Evolutionary conservation across 2,888 invertebrate species (phyloP).

Genomic region (Cotesia congregata): DNA sequence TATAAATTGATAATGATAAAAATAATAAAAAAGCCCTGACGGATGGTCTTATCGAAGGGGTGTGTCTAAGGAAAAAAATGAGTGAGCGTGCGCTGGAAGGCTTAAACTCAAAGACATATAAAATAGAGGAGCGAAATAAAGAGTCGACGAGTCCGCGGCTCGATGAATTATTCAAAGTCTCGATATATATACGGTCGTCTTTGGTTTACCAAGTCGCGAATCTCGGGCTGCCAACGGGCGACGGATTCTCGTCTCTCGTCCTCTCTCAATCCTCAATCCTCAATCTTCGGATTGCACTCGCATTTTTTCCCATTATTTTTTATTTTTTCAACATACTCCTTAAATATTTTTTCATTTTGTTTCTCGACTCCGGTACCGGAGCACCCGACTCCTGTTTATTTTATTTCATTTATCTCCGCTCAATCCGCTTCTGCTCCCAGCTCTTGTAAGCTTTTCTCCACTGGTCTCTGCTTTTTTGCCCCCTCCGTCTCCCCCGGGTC

Average conservation of each 20-base stretch:
- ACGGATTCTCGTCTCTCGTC: conserved; percentile 31
- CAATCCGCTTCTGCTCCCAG: conserved; percentile 7
- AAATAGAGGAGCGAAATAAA: conserved; percentile 39
- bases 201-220: conserved; percentile 41
- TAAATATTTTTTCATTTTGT: conserved; percentile 11
- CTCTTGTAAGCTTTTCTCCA: conserved; percentile 32
- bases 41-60: conserved; percentile 11
- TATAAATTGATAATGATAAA: conserved; percentile 13
- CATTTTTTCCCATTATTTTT: conserved; percentile 21
- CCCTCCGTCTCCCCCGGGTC: conserved; percentile 34
- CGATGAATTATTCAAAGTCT: conserved; percentile 67
- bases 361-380: conserved; percentile 22
- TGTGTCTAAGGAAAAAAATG: conserved; percentile 18
- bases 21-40: neutral
- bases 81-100: conserved; percentile 32
- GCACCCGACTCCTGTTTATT: conserved; percentile 45
- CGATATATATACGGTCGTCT: conserved; percentile 46
- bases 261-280: conserved; percentile 27
- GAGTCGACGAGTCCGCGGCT: conserved; percentile 44
- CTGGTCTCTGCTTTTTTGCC: conserved; percentile 34
- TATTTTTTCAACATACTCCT: conserved; percentile 1
- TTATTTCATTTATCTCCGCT: conserved; percentile 37
- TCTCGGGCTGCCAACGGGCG: conserved; percentile 32
- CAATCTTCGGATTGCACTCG: neutral
- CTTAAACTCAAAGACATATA: conserved; percentile 28